Evolutionary conservation across 2,113 vertebrate species (phyloP).

Genomic region (Hippocampus comes): DNA sequence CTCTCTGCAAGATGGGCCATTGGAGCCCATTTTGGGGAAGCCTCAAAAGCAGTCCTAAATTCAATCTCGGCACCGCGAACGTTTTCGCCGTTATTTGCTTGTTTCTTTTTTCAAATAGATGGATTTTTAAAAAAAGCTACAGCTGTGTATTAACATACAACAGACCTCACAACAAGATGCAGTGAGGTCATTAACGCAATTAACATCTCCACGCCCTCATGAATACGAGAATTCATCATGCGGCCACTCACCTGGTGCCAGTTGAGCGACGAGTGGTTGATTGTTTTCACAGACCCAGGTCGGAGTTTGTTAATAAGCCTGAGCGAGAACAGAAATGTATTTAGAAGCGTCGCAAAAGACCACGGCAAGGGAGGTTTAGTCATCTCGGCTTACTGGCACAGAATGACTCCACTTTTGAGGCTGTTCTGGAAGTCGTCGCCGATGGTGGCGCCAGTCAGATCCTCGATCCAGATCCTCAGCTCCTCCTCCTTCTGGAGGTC

Average conservation of each 20-base stretch:
- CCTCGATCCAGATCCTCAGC: constrained; percentile 87
- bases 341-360: not conserved
- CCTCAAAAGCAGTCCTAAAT: no score
- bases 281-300: constrained; percentile 81
- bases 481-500: constrained; percentile 87
- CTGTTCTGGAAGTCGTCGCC: constrained; percentile 91
- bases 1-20: no score
- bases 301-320: constrained; percentile 89
- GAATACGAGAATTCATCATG: not conserved
- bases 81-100: no score
- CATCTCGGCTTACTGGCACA: constrained; percentile 84
- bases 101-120: no score
- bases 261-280: constrained; percentile 83
- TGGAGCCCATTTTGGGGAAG: no score
- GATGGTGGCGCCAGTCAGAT: constrained; percentile 75
- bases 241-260: constrained; percentile 86
- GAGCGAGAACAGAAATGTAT: not conserved
- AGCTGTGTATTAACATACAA: no score
- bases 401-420: constrained; percentile 82
- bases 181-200: no score
- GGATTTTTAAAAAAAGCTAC: no score
- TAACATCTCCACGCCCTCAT: not conserved
- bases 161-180: no score
- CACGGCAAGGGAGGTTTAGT: not conserved
- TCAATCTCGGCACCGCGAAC: no score